A percentile compares a stretch with the other conserved stretches of the same genome.
Conservation (phyloP, 2,888 invertebrate genomes). For the Ctenicera cuprea region DNA sequence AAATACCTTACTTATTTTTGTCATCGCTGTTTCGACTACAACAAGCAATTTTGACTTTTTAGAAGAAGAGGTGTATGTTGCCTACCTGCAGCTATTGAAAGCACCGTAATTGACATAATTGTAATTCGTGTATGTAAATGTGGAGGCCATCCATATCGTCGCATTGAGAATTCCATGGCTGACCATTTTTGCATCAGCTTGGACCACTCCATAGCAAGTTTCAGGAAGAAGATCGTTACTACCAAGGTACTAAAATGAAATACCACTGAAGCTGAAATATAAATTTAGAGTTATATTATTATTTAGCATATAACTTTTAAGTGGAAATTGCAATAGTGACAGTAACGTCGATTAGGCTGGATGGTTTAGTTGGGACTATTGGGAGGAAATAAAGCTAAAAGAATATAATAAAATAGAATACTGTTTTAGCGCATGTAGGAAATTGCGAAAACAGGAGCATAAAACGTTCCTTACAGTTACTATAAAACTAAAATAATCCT, state of each 20-base stretch:
- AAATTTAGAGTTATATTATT: not conserved
- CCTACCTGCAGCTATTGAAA: slow-evolving; percentile 30
- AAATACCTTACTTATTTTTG: not conserved
- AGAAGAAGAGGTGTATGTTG: not conserved
- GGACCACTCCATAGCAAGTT: slow-evolving; percentile 73
- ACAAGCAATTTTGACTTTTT: not conserved
- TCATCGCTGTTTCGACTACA: slow-evolving; percentile 19
- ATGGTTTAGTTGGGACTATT: too few species aligned
- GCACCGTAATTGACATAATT: not conserved
- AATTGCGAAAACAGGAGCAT: too few species aligned
- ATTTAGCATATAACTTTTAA: not conserved
- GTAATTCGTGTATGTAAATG: slow-evolving; percentile 33
- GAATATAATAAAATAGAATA: too few species aligned
- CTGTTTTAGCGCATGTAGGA: too few species aligned
- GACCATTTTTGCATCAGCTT: slow-evolving; percentile 69
- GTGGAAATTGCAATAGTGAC: too few species aligned
- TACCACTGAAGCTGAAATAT: slow-evolving; percentile 28
- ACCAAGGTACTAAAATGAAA: slow-evolving; percentile 32
- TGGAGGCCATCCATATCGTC: slow-evolving; percentile 59
- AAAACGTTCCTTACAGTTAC: too few species aligned
- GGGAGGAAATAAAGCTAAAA: too few species aligned
- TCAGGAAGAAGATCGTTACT: slow-evolving; percentile 71
- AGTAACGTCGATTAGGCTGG: too few species aligned
- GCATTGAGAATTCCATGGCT: slow-evolving; percentile 68
- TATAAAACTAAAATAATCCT: too few species aligned